Conservation (phyloP, 2,797 vertebrate genomes). For the Arrhamphus sclerolepis region DNA sequence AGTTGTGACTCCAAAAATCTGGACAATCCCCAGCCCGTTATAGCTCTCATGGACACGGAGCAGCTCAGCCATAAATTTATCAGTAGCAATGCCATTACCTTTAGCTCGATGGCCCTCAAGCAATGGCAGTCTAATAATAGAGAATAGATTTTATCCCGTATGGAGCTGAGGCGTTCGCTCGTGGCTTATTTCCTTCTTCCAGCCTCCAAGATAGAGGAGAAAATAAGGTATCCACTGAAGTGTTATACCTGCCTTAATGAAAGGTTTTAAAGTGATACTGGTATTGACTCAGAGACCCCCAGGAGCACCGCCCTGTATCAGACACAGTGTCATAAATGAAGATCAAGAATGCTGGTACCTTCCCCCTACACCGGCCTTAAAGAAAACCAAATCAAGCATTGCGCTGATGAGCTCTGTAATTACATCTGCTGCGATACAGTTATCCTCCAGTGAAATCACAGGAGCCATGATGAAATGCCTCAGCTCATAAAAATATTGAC, state of each 20-base stretch:
- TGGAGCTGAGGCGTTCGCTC: constrained; percentile 67
- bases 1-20: constrained; percentile 69
- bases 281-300: constrained; percentile 57
- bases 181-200: constrained; percentile 77
- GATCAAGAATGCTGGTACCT: constrained; percentile 58
- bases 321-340: constrained; percentile 61
- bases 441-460: constrained; percentile 18
- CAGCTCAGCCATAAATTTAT: constrained; percentile 75
- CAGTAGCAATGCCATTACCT: constrained; percentile 79
- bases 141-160: constrained; percentile 83
- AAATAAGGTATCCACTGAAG: constrained; percentile 68
- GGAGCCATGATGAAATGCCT: constrained; percentile 24
- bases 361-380: constrained; percentile 45
- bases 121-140: constrained; percentile 79
- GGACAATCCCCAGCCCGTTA: constrained; percentile 67
- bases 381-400: constrained; percentile 34
- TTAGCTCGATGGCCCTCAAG: constrained; percentile 77
- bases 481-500: constrained; percentile 13
- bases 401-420: constrained; percentile 39
- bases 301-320: constrained; percentile 49
- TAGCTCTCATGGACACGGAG: constrained; percentile 67
- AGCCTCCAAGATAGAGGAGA: constrained; percentile 74
- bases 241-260: constrained; percentile 73
- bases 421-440: constrained; percentile 12
- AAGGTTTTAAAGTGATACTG: constrained; percentile 69